Conservation (phyloP, 2,888 invertebrate genomes). For the Cybosia mesomella region DNA sequence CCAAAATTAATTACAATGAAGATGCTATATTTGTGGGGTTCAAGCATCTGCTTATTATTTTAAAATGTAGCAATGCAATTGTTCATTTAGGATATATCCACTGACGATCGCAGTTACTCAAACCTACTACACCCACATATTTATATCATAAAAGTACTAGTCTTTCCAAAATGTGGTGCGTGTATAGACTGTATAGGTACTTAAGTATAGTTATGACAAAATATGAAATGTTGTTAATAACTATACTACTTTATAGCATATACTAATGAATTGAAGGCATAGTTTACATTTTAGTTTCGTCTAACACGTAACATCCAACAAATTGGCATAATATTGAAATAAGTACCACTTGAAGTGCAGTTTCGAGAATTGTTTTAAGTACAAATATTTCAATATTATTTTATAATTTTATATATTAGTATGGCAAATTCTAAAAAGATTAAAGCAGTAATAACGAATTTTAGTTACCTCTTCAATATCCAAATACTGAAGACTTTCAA, state of each 20-base stretch:
- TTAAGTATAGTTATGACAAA: too few species aligned
- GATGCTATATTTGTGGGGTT: too few species aligned
- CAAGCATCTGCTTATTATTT: too few species aligned
- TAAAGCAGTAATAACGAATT: not conserved
- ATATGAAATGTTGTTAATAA: not conserved
- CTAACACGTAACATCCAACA: not conserved
- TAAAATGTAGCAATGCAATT: not conserved
- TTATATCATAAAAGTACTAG: not conserved
- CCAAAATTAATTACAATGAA: too few species aligned
- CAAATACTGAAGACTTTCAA: constrained; percentile 89
- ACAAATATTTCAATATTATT: not conserved
- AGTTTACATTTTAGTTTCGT: not conserved
- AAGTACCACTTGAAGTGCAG: too few species aligned
- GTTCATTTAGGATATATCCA: too few species aligned
- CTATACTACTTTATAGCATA: not conserved
- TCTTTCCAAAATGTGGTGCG: not conserved
- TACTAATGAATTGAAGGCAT: not conserved
- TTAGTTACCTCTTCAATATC: constrained; percentile 89
- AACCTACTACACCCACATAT: not conserved
- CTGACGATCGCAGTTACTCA: not conserved
- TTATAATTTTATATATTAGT: too few species aligned
- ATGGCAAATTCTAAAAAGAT: not conserved
- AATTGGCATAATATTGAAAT: not conserved
- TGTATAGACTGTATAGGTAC: not conserved
- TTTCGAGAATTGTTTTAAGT: not conserved